Evolutionary conservation across 2,888 invertebrate species (phyloP).

Genomic region (Mycalesis mineus): DNA sequence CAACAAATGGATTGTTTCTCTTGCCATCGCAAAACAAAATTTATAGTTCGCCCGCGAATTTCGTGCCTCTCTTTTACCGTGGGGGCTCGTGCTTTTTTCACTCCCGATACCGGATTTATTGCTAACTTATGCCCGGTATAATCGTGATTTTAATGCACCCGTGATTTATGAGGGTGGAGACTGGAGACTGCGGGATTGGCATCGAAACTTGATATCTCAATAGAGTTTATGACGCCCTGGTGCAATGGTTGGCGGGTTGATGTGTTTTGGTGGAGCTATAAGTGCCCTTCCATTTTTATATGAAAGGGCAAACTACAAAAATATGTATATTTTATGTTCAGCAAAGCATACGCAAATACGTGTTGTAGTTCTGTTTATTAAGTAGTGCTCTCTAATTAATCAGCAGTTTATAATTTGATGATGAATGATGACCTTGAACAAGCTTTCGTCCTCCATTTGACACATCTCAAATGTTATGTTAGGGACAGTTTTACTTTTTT

Average conservation of each 20-base stretch:
- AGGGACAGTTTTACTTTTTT: too few species aligned
- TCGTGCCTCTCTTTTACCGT: conserved; percentile 36
- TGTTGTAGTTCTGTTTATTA: too few species aligned
- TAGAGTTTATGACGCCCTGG: conserved; percentile 66
- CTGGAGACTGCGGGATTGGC: conserved; percentile 55
- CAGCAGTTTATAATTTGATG: too few species aligned
- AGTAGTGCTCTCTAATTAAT: too few species aligned
- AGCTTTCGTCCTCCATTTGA: too few species aligned
- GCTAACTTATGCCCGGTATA: conserved; percentile 71
- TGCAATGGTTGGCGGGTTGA: conserved; percentile 34
- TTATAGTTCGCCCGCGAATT: conserved; percentile 50
- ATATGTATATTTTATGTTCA: too few species aligned
- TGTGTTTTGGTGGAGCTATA: not conserved
- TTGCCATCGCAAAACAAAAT: conserved; percentile 43
- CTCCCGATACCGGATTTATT: conserved; percentile 68
- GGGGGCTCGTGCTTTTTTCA: conserved; percentile 43
- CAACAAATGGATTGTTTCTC: conserved; percentile 70
- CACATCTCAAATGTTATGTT: too few species aligned
- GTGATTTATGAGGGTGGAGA: conserved; percentile 64
- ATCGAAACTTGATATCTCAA: conserved; percentile 75
- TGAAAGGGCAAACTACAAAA: not conserved
- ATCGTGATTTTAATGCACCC: conserved; percentile 74
- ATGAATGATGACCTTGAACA: too few species aligned
- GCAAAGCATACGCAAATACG: too few species aligned
- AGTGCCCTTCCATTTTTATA: too few species aligned